Conservation (phyloP, 2,888 invertebrate genomes). For the Atrina japonica region DNA sequence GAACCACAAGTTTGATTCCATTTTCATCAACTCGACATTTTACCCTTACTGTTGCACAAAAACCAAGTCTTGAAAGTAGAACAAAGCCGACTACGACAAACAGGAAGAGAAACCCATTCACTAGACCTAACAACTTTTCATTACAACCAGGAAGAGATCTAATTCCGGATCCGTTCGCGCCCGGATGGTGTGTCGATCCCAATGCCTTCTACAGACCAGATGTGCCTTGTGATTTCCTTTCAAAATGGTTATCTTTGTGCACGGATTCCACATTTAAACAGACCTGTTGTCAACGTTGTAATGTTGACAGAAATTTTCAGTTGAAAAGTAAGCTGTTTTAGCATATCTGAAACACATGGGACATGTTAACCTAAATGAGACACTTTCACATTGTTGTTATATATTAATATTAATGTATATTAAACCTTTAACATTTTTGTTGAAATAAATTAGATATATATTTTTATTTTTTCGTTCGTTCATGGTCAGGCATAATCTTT, state of each 20-base stretch:
- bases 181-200: constrained; percentile 7
- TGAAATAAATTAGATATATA: not conserved
- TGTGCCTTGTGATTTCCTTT: constrained; percentile 18
- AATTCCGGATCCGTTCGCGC: constrained; percentile 11
- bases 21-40: constrained; percentile 1
- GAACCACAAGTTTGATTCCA: constrained; percentile 12
- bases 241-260: constrained; percentile 27
- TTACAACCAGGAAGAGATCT: too few relatives aligned
- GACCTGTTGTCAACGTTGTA: constrained; percentile 21
- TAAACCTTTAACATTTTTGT: not conserved
- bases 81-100: too few relatives aligned
- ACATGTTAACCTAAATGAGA: too few relatives aligned
- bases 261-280: constrained; percentile 18
- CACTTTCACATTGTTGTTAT: too few relatives aligned
- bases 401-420: not conserved
- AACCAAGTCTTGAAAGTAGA: too few relatives aligned
- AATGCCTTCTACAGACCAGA: constrained; percentile 17
- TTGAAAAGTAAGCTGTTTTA: constrained; percentile 10
- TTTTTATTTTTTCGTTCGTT: not conserved
- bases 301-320: constrained; percentile 3
- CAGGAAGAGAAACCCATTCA: too few relatives aligned
- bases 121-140: too few relatives aligned
- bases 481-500: too few relatives aligned
- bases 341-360: too few relatives aligned
- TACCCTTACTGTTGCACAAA: too few relatives aligned